These are phyloP conservation scores for Aphelinus certus DNA, from an alignment of 1,140 invertebrate genomes.

Conservation along the genomic window DNA sequence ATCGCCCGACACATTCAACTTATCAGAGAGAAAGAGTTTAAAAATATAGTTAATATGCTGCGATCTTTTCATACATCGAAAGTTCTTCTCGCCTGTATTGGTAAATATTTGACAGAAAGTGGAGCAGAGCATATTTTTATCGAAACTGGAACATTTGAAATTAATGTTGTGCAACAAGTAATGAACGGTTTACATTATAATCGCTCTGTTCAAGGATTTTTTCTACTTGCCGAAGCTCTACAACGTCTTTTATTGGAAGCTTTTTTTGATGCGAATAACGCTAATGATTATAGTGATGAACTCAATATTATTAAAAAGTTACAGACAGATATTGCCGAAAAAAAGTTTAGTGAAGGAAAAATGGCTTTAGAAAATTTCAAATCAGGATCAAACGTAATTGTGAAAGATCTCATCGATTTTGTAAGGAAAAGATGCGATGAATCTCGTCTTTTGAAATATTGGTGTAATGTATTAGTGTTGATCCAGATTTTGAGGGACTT, in stretches of 20 bases:
- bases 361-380: background rate
- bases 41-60: background rate
- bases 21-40: background rate
- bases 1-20: slow-evolving; percentile 9
- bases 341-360: background rate
- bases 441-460: slow-evolving; percentile 5
- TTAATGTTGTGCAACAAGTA: slow-evolving; percentile 3
- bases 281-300: background rate
- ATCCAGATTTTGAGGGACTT: slow-evolving; percentile 11
- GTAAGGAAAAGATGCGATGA: background rate
- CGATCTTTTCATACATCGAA: background rate
- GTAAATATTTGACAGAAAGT: background rate
- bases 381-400: background rate
- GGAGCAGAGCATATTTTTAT: background rate
- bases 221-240: slow-evolving; percentile 18
- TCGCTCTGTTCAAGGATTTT: slow-evolving; percentile 24
- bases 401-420: slow-evolving; percentile 2
- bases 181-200: slow-evolving; percentile 22
- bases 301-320: background rate
- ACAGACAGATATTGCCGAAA: background rate
- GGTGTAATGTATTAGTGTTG: background rate
- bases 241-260: slow-evolving; percentile 21
- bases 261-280: slow-evolving; percentile 3
- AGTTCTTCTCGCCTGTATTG: background rate
- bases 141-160: background rate